Evolutionary conservation across 2,888 invertebrate genomes (phyloP).

Genomic region (Salpingus planirostris): DNA sequence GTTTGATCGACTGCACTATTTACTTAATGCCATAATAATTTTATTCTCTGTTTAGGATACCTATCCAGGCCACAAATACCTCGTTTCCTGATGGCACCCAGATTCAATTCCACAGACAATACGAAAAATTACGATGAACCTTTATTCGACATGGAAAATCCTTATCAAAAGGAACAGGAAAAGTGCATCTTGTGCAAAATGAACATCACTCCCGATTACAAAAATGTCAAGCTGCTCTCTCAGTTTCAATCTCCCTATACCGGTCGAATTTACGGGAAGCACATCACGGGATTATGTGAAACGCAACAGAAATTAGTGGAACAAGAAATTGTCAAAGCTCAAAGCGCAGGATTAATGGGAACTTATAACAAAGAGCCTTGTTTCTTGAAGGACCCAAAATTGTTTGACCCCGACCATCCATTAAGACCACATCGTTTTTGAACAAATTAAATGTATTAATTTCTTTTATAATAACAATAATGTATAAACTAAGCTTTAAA

Average conservation of each 20-base stretch:
- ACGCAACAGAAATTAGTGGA: constrained; percentile 68
- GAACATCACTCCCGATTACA: constrained; percentile 77
- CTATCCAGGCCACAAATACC: no score
- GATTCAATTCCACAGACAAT: no score
- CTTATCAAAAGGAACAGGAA: constrained; percentile 63
- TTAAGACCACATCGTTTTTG: constrained; percentile 69
- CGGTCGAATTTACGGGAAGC: constrained; percentile 82
- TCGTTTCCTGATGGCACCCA: no score
- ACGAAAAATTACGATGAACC: constrained; percentile 41
- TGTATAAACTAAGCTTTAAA: constrained; percentile 1
- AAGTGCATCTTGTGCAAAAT: constrained; percentile 77
- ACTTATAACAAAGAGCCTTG: constrained; percentile 68
- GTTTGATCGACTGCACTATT: no score
- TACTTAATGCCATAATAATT: no score
- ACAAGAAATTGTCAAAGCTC: constrained; percentile 65
- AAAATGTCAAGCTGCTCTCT: constrained; percentile 82
- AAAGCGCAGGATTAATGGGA: constrained; percentile 75
- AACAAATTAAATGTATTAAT: constrained; percentile 25
- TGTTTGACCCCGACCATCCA: constrained; percentile 84
- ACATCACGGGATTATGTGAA: constrained; percentile 89
- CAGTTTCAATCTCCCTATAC: constrained; percentile 96
- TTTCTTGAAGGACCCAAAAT: constrained; percentile 77
- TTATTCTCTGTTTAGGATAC: no score
- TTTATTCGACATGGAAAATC: constrained; percentile 61
- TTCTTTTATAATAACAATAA: constrained; percentile 7